Percentiles rank a stretch among this genome's conserved stretches.
Evolutionary conservation across 1,140 invertebrate genomes (phyloP).

Genomic region (Branchinecta lynchi): DNA sequence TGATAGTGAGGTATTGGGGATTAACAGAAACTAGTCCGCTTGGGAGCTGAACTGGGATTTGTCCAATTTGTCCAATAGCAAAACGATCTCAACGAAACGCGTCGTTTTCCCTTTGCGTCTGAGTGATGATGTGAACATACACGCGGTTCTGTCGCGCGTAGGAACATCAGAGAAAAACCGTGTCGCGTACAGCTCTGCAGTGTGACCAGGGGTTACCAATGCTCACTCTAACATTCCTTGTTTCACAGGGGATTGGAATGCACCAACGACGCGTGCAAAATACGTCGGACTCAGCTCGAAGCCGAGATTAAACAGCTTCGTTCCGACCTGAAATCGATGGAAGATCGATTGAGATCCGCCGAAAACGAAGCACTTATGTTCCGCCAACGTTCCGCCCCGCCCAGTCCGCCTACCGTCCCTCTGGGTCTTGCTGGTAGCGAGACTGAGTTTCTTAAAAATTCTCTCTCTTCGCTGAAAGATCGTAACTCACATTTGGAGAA

Average conservation of each 20-base stretch:
- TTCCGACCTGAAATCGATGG: slow-evolving; percentile 52
- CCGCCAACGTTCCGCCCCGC: not conserved
- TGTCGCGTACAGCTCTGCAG: too few species aligned
- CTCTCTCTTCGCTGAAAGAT: slow-evolving; percentile 64
- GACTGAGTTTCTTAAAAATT: slow-evolving; percentile 58
- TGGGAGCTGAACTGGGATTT: too few species aligned
- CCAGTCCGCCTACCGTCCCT: slow-evolving; percentile 31
- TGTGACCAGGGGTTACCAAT: too few species aligned
- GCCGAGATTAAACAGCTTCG: slow-evolving; percentile 55
- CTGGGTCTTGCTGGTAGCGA: slow-evolving; percentile 37
- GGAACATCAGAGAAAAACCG: too few species aligned
- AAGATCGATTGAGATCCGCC: slow-evolving; percentile 44
- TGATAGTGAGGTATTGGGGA: too few species aligned
- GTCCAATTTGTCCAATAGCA: too few species aligned
- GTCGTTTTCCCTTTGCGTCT: too few species aligned
- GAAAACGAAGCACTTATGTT: slow-evolving; percentile 39
- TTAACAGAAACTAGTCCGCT: too few species aligned
- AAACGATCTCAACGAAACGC: too few species aligned
- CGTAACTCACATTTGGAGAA: slow-evolving; percentile 77
- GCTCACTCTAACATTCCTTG: not conserved
- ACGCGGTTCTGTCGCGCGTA: too few species aligned
- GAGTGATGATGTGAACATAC: too few species aligned
- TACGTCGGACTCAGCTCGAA: slow-evolving; percentile 55
- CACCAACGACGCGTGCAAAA: slow-evolving; percentile 51
- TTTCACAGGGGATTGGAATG: not conserved